Evolutionary conservation across 2,888 invertebrate genomes (phyloP).

Genomic region (Drosophila antonietae): DNA sequence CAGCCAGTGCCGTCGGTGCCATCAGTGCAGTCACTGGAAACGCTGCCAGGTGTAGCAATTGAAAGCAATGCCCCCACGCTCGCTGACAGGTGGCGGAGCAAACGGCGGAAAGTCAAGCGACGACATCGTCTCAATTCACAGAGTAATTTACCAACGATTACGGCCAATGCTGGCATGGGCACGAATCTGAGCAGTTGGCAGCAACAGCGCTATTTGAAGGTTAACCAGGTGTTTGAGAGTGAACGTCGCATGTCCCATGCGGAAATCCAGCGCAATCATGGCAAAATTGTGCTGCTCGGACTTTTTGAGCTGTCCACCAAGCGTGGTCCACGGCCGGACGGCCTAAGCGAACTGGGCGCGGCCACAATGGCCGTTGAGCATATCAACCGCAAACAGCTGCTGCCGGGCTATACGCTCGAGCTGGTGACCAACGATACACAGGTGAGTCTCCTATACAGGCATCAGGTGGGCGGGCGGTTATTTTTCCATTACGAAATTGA

Average conservation of each 20-base stretch:
- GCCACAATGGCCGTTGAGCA: constrained; percentile 92
- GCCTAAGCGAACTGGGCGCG: constrained; percentile 90
- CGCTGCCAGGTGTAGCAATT: neutral
- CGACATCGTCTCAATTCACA: constrained; percentile 67
- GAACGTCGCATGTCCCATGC: constrained; percentile 81
- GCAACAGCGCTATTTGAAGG: constrained; percentile 81
- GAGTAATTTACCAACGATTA: constrained; percentile 64
- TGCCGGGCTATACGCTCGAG: constrained; percentile 90
- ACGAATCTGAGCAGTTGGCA: constrained; percentile 69
- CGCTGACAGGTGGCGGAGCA: constrained; percentile 61
- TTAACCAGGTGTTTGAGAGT: constrained; percentile 84
- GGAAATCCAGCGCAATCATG: constrained; percentile 79
- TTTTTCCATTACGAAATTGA: constrained; percentile 72
- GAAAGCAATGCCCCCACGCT: neutral
- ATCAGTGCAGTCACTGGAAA: constrained; percentile 5
- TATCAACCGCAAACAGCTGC: constrained; percentile 88
- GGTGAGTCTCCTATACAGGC: constrained; percentile 86
- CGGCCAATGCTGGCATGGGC: constrained; percentile 8
- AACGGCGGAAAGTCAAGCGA: constrained; percentile 77
- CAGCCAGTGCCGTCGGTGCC: neutral
- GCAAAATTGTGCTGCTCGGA: constrained; percentile 89
- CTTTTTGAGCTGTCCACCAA: constrained; percentile 91
- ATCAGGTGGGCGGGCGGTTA: neutral
- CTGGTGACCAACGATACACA: constrained; percentile 93
- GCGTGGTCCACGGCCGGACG: constrained; percentile 88